Percentiles rank a stretch among this genome's conserved stretches.
These are phyloP conservation scores for Ceryle rudis DNA, from an alignment of 2,797 vertebrate genomes.

Conservation along the genomic window DNA sequence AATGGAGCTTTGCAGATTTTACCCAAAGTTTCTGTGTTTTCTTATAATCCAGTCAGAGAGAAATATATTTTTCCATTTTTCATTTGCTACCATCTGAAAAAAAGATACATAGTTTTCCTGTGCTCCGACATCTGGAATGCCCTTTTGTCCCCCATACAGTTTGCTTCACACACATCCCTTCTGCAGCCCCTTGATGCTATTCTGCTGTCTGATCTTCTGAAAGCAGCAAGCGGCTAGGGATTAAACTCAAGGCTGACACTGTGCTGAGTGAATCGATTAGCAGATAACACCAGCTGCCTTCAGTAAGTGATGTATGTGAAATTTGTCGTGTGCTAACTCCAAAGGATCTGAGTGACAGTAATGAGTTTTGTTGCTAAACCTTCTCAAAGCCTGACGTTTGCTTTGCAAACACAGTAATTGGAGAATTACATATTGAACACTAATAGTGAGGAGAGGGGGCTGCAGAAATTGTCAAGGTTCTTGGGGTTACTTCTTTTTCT, in stretches of 20 bases:
- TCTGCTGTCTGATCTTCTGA: neutral
- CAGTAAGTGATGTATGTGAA: neutral
- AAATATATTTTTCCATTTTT: neutral
- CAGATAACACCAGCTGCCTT: neutral
- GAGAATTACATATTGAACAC: neutral
- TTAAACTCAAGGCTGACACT: neutral
- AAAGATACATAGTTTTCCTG: neutral
- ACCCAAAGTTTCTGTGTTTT: neutral
- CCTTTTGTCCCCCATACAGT: neutral
- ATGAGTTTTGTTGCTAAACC: neutral
- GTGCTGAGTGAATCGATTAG: slow-evolving; percentile 15
- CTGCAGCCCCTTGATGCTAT: neutral
- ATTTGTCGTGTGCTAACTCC: neutral
- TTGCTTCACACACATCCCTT: neutral
- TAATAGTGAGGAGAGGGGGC: neutral
- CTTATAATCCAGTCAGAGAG: neutral
- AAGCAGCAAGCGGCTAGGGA: neutral
- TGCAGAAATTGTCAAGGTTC: neutral
- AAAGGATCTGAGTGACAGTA: slow-evolving; percentile 20
- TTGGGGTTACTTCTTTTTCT: neutral
- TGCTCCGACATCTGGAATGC: neutral
- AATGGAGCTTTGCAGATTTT: neutral
- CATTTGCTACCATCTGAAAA: neutral
- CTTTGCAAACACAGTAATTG: slow-evolving; percentile 26
- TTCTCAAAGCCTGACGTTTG: neutral